A percentile compares a stretch with the other conserved stretches of the same genome.
phyloP scores from a whole-genome alignment of 1,140 invertebrate species.

The Venustaconcha ellipsiformis region DNA sequence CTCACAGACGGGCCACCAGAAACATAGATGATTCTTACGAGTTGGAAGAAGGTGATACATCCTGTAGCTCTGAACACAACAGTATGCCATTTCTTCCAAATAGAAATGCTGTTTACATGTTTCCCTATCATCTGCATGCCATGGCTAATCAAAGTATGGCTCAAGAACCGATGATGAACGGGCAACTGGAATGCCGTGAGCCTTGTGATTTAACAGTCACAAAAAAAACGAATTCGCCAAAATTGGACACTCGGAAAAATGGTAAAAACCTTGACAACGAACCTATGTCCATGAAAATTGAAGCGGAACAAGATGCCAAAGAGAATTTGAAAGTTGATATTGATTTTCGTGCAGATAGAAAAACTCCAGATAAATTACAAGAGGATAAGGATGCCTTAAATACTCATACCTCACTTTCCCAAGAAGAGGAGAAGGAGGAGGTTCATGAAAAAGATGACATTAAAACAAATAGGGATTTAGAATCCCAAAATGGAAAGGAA shows the following conservation, averaged over 20 bases:
- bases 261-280: no score
- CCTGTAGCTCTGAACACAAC: slow-evolving; percentile 3
- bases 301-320: no score
- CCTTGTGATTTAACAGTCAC: slow-evolving; percentile 36
- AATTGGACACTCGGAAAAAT: neutral
- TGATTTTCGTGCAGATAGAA: no score
- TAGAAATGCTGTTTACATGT: slow-evolving; percentile 45
- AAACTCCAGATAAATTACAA: no score
- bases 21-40: slow-evolving; percentile 56
- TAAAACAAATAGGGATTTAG: neutral
- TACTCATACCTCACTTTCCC: slow-evolving; percentile 2
- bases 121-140: slow-evolving; percentile 36
- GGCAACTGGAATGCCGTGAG: slow-evolving; percentile 18
- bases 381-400: no score
- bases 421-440: neutral
- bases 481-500: neutral
- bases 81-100: slow-evolving; percentile 37
- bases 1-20: slow-evolving; percentile 81
- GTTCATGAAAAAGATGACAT: neutral
- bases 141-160: neutral
- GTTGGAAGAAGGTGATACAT: slow-evolving; percentile 46
- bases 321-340: no score
- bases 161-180: slow-evolving; percentile 2
- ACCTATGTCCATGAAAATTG: no score
- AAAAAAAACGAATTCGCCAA: slow-evolving; percentile 17